These are phyloP conservation scores for Pogonognathellus flavescens DNA, from an alignment of 1,140 invertebrate genomes.

Conservation along the genomic window DNA sequence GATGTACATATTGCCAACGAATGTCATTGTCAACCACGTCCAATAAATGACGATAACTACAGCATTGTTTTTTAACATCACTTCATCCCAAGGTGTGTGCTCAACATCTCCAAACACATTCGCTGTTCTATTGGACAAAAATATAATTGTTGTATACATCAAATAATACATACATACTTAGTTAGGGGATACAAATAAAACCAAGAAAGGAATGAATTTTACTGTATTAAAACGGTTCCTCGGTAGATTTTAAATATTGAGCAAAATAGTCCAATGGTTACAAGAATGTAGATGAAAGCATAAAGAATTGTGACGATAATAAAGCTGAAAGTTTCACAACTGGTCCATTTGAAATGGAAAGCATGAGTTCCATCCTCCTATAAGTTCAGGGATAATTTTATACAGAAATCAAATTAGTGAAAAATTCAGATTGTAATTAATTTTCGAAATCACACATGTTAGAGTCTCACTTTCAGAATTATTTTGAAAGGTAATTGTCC, in stretches of 20 bases:
- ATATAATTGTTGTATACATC: no score
- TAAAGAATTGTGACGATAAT: neutral
- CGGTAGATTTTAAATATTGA: neutral
- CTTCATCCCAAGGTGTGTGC: neutral
- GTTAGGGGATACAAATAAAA: no score
- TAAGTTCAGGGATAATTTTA: neutral
- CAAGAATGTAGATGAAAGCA: neutral
- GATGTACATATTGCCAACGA: slow-evolving; percentile 53
- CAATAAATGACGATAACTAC: neutral
- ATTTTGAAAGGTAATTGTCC: slow-evolving; percentile 60
- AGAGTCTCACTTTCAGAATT: slow-evolving; percentile 23
- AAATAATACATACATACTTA: no score
- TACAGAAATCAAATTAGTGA: neutral
- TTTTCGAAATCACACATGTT: no score
- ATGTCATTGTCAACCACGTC: slow-evolving; percentile 50
- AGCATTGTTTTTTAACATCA: neutral
- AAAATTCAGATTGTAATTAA: no score
- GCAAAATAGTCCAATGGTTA: neutral
- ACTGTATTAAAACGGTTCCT: neutral
- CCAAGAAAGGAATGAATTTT: no score
- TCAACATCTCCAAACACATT: neutral
- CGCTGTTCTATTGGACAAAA: slow-evolving; percentile 12
- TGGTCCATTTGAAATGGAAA: slow-evolving; percentile 26
- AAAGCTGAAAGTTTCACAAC: slow-evolving; percentile 9
- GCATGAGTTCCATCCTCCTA: slow-evolving; percentile 42